These are phyloP conservation scores for Chrysochloris asiatica DNA, from an alignment of 2,113 vertebrate genomes.

Conservation along the genomic window DNA sequence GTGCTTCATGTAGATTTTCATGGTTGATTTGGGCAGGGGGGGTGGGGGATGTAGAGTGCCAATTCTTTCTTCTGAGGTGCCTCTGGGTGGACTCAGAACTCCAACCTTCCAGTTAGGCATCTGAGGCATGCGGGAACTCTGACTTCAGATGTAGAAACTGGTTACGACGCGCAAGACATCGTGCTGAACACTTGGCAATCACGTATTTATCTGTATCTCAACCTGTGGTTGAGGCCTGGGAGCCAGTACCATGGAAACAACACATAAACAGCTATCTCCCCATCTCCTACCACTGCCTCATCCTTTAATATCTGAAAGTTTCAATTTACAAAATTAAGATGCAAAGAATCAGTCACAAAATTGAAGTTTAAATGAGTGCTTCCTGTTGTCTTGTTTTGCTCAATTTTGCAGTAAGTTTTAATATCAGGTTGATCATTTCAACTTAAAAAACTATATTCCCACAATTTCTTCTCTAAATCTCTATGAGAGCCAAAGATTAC, in stretches of 20 bases:
- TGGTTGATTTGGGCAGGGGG: neutral
- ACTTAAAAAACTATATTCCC: neutral
- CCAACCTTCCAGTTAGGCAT: too few relatives aligned
- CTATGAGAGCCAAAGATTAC: neutral
- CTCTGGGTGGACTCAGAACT: too few relatives aligned
- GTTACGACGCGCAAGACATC: neutral
- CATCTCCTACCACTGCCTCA: slow-evolving; percentile 12
- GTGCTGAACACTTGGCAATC: neutral
- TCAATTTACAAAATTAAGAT: slow-evolving; percentile 66
- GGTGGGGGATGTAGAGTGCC: too few relatives aligned
- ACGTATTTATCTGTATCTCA: slow-evolving; percentile 56
- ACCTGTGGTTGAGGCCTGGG: slow-evolving; percentile 5
- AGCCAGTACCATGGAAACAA: slow-evolving; percentile 61
- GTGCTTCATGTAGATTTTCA: neutral
- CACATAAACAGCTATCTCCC: slow-evolving; percentile 45
- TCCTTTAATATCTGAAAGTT: slow-evolving; percentile 50
- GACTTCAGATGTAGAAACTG: neutral
- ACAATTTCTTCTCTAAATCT: neutral
- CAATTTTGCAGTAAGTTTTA: neutral
- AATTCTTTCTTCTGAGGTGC: too few relatives aligned
- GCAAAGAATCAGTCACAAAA: slow-evolving; percentile 49
- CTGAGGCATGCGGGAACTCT: neutral
- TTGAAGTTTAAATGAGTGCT: slow-evolving; percentile 16
- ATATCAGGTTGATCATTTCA: neutral
- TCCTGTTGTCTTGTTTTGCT: slow-evolving; percentile 12